Percentiles rank a stretch among this genome's conserved stretches.
These are phyloP conservation scores for Octodon degus DNA, from an alignment of 2,113 vertebrate species.

Conservation along the genomic window DNA sequence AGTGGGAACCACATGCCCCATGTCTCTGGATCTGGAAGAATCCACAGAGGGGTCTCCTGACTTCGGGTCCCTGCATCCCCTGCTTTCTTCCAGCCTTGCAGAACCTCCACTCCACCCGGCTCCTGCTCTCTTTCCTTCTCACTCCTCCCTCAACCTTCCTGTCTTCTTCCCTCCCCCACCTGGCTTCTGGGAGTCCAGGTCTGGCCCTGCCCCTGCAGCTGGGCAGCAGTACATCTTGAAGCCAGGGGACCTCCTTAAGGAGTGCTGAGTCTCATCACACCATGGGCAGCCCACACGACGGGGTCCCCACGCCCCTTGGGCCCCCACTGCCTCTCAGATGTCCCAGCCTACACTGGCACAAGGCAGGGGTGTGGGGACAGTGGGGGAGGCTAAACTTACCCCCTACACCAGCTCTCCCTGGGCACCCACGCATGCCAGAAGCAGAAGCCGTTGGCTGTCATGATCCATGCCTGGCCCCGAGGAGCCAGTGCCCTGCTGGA, in stretches of 20 bases:
- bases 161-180: neutral
- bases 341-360: neutral
- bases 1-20: neutral
- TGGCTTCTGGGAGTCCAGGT: slow-evolving; percentile 62
- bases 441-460: neutral
- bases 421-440: neutral
- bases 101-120: neutral
- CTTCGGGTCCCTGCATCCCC: neutral
- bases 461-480: rapidly evolving
- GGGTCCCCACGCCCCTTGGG: slow-evolving; percentile 61
- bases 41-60: neutral
- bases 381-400: neutral
- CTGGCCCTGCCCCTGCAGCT: neutral
- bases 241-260: slow-evolving; percentile 74
- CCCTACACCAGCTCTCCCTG: neutral
- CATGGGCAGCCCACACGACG: slow-evolving; percentile 69
- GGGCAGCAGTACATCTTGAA: slow-evolving; percentile 75
- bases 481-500: neutral
- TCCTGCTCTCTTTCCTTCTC: neutral
- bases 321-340: slow-evolving; percentile 14
- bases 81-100: neutral
- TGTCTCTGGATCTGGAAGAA: rapidly evolving
- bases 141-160: neutral
- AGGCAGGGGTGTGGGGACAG: neutral
- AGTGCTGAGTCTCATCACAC: slow-evolving; percentile 72